A percentile compares a stretch with the other conserved stretches of the same genome.
phyloP scores from a whole-genome alignment of 2,888 invertebrate species.

The Phrixothrix hirtus region DNA sequence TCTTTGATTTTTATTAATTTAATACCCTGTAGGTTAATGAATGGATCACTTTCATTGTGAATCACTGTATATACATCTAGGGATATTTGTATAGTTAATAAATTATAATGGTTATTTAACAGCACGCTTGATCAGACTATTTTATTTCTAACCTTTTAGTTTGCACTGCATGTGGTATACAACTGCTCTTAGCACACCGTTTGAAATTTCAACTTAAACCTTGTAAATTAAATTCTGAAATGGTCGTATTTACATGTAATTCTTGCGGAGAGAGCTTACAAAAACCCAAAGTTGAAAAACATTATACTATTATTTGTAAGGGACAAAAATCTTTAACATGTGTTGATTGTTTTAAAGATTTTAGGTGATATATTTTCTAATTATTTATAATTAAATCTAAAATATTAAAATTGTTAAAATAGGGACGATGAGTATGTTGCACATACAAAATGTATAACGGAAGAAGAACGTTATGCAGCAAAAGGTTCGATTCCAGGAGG shows the following conservation, averaged over 20 bases:
- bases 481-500: conserved; percentile 74
- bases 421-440: conserved; percentile 75
- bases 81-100: no score
- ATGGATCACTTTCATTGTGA: no score
- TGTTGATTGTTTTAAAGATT: conserved; percentile 93
- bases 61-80: no score
- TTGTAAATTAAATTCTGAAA: no score
- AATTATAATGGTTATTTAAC: no score
- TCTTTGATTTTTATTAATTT: no score
- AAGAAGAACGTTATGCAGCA: conserved; percentile 87
- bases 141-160: no score
- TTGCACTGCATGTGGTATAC: no score
- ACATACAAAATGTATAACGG: conserved; percentile 84
- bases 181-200: background rate
- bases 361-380: conserved; percentile 61
- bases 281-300: conserved; percentile 90
- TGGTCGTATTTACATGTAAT: conserved; percentile 95
- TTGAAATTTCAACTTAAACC: no score
- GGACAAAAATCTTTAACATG: conserved; percentile 77
- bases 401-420: no score
- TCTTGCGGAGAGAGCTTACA: conserved; percentile 89
- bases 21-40: no score
- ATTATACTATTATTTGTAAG: conserved; percentile 74
- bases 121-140: background rate
- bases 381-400: no score